These are phyloP conservation scores for Anabacerthia variegaticeps DNA, from an alignment of 2,797 vertebrate genomes.

Conservation along the genomic window DNA sequence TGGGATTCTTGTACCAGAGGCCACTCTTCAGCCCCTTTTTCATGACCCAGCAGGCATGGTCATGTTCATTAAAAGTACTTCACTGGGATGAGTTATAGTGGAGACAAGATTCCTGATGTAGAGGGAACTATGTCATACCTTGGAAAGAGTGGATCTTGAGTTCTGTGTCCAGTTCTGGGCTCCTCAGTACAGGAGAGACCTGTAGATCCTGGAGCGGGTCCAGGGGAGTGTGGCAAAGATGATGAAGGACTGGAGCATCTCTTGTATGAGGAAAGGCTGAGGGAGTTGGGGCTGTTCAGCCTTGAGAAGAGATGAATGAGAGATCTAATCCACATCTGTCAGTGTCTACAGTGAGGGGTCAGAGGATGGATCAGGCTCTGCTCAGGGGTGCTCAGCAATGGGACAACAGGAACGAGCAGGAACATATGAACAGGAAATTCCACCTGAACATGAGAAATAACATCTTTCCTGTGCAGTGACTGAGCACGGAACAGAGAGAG, in stretches of 20 bases:
- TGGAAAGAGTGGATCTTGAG: background rate
- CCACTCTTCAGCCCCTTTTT: background rate
- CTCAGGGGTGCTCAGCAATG: background rate
- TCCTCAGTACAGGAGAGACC: background rate
- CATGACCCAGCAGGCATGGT: background rate
- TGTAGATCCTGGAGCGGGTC: accelerated
- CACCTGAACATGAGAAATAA: background rate
- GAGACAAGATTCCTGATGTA: background rate
- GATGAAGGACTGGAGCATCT: background rate
- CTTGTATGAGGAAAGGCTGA: background rate
- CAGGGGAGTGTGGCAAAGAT: background rate
- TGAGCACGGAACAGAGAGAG: background rate
- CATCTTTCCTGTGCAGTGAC: background rate
- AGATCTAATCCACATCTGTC: too few species aligned
- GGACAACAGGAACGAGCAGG: background rate
- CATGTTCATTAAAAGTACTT: background rate
- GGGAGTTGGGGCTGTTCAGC: background rate
- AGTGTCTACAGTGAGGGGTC: background rate
- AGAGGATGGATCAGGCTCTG: background rate
- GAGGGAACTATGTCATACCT: background rate
- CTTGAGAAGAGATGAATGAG: too few species aligned
- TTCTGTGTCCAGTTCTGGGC: background rate
- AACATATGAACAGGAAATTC: background rate
- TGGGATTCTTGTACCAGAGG: background rate
- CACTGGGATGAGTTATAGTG: background rate